Percentiles rank a stretch among this genome's conserved stretches.
Conservation (phyloP, 2,888 invertebrate genomes). For the Gymnosoma rotundatum region DNA sequence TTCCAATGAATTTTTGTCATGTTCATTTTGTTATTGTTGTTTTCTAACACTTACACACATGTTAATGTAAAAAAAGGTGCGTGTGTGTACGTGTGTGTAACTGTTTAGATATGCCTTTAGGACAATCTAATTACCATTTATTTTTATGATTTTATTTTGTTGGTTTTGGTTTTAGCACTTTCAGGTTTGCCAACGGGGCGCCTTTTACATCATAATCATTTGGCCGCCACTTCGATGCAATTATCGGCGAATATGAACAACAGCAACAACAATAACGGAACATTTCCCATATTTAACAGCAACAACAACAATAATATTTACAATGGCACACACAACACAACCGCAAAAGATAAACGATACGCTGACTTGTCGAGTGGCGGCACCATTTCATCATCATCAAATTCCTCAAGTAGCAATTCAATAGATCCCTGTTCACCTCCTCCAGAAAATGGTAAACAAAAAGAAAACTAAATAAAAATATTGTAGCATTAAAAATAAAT, state of each 20-base stretch:
- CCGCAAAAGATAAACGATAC: slow-evolving; percentile 61
- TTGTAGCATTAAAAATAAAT: neutral
- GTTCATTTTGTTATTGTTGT: slow-evolving; percentile 31
- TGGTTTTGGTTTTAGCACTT: slow-evolving; percentile 73
- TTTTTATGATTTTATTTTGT: slow-evolving; percentile 57
- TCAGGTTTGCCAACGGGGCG: slow-evolving; percentile 80
- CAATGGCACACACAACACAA: slow-evolving; percentile 69
- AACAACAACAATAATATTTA: slow-evolving; percentile 75
- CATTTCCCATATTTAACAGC: slow-evolving; percentile 78
- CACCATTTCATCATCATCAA: slow-evolving; percentile 80
- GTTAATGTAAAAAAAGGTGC: neutral
- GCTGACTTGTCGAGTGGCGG: slow-evolving; percentile 77
- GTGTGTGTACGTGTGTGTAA: slow-evolving; percentile 9
- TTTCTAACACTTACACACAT: slow-evolving; percentile 29
- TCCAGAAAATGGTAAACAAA: slow-evolving; percentile 76
- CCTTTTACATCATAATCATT: slow-evolving; percentile 81
- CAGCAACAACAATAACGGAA: slow-evolving; percentile 73
- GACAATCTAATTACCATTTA: slow-evolving; percentile 63
- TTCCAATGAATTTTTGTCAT: slow-evolving; percentile 44
- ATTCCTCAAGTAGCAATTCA: slow-evolving; percentile 81
- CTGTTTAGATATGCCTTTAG: slow-evolving; percentile 46
- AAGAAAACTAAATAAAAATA: neutral
- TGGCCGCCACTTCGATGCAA: slow-evolving; percentile 80
- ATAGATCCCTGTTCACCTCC: slow-evolving; percentile 81
- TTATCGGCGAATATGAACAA: slow-evolving; percentile 78